Conservation (phyloP, 2,888 invertebrate genomes). For the Zele albiditarsus region DNA sequence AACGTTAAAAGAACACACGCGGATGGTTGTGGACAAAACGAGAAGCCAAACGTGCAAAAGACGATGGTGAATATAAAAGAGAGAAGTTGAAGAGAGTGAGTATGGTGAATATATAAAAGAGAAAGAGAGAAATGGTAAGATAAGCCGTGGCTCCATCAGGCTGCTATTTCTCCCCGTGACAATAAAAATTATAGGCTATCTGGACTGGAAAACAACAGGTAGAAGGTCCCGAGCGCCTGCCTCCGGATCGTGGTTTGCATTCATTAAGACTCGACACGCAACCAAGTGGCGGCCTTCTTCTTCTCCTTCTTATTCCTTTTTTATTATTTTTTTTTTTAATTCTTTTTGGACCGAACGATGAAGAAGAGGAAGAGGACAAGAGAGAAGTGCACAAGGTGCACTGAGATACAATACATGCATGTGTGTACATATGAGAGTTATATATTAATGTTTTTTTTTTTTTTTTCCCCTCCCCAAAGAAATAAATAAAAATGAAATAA, state of each 20-base stretch:
- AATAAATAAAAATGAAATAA: slow-evolving; percentile 14
- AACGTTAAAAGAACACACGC: slow-evolving; percentile 65
- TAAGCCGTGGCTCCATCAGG: slow-evolving; percentile 73
- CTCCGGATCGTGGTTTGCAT: slow-evolving; percentile 77
- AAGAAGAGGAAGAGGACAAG: slow-evolving; percentile 16
- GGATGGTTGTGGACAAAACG: slow-evolving; percentile 35
- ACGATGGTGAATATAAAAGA: not conserved
- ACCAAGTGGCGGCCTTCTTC: slow-evolving; percentile 67
- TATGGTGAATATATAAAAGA: slow-evolving; percentile 45
- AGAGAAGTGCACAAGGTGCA: not conserved
- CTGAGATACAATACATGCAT: not conserved
- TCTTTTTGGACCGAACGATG: no score
- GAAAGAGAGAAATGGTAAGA: slow-evolving; percentile 68
- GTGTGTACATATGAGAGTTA: not conserved
- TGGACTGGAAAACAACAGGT: slow-evolving; percentile 78
- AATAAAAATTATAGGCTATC: slow-evolving; percentile 79
- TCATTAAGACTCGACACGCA: slow-evolving; percentile 76
- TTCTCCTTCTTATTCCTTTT: slow-evolving; percentile 34
- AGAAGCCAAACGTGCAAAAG: slow-evolving; percentile 24
- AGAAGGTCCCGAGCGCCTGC: slow-evolving; percentile 66
- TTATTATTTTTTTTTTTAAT: slow-evolving; percentile 30
- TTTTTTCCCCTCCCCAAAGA: slow-evolving; percentile 11
- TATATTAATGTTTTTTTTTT: slow-evolving; percentile 18
- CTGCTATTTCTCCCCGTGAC: slow-evolving; percentile 77
- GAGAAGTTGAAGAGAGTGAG: slow-evolving; percentile 16